Conservation (phyloP, 2,888 invertebrate species). For the Hirtodrosophila cameraria region DNA sequence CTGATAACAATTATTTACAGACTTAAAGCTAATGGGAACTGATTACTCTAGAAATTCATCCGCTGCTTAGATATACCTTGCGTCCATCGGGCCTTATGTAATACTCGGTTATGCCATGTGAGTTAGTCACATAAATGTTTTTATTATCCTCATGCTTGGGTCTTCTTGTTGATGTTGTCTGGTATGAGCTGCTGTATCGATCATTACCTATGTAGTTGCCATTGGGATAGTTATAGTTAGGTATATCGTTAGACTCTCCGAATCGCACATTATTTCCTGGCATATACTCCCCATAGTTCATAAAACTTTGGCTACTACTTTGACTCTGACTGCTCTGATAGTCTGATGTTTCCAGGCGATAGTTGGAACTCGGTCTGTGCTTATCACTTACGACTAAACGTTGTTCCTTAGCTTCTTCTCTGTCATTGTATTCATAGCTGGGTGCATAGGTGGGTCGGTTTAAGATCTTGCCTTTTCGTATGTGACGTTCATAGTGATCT, state of each 20-base stretch:
- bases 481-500: conserved; percentile 82
- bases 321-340: conserved; percentile 23
- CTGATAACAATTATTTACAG: conserved; percentile 60
- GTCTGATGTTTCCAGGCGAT: conserved; percentile 52
- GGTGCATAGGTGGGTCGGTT: conserved; percentile 74
- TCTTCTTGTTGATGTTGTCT: conserved; percentile 34
- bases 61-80: conserved; percentile 75
- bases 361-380: conserved; percentile 54
- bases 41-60: conserved; percentile 21
- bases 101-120: conserved; percentile 81
- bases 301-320: conserved; percentile 24
- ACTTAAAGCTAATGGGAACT: conserved; percentile 45
- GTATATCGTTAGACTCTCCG: conserved; percentile 15
- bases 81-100: conserved; percentile 80
- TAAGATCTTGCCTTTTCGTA: conserved; percentile 81
- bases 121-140: conserved; percentile 82
- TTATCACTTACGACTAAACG: conserved; percentile 64
- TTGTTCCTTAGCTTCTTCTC: conserved; percentile 51
- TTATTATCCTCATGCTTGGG: conserved; percentile 70
- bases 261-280: conserved; percentile 45
- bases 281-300: conserved; percentile 64
- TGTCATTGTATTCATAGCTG: conserved; percentile 53
- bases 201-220: conserved; percentile 66
- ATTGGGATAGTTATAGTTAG: conserved; percentile 65
- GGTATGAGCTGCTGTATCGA: conserved; percentile 64